These are phyloP conservation scores for Barbus barbus DNA, from an alignment of 2,113 vertebrate species.

Conservation along the genomic window DNA sequence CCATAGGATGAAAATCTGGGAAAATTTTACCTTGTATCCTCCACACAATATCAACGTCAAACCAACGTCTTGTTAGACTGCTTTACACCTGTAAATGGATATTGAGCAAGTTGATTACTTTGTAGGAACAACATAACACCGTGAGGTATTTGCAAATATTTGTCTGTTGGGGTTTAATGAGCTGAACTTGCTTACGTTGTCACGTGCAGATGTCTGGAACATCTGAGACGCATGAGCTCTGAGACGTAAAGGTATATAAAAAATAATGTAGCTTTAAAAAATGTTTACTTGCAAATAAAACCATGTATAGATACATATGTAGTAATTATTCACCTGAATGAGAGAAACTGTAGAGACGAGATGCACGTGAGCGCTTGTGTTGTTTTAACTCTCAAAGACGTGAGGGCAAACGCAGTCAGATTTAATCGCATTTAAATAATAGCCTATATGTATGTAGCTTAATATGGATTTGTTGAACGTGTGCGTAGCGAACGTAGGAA, in stretches of 20 bases:
- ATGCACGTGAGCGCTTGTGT: neutral
- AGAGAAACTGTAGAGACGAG: neutral
- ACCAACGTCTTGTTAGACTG: neutral
- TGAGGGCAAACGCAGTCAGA: neutral
- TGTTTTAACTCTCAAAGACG: neutral
- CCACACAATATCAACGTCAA: neutral
- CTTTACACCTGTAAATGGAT: conserved; percentile 14
- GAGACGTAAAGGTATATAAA: neutral
- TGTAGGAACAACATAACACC: conserved; percentile 26
- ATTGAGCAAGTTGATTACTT: conserved; percentile 40
- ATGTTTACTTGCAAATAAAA: neutral
- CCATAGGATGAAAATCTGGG: neutral
- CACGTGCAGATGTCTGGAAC: neutral
- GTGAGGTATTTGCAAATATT: conserved; percentile 53
- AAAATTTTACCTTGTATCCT: conserved; percentile 15
- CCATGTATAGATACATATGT: neutral
- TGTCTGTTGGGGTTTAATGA: conserved; percentile 35
- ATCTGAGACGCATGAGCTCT: neutral
- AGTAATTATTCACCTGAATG: neutral
- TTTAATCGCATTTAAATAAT: neutral
- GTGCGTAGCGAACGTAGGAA: no score
- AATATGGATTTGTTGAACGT: neutral
- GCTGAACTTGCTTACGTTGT: neutral
- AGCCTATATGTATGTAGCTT: neutral
- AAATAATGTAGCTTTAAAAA: neutral